These are phyloP conservation scores for Pangasius krempfi DNA, from an alignment of 2,797 vertebrate species.

Conservation along the genomic window DNA sequence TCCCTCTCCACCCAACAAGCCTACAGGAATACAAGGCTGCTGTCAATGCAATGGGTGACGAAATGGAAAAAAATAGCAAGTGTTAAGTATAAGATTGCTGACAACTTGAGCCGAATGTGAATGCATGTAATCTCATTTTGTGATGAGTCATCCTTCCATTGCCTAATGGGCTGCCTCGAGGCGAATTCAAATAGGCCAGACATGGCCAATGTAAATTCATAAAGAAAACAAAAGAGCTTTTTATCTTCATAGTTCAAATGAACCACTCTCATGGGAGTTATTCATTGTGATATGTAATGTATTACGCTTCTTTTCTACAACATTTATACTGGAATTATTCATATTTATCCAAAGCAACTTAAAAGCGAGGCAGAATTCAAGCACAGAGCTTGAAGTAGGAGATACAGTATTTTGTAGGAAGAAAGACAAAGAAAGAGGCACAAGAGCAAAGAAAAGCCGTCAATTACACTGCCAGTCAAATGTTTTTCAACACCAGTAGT, in stretches of 20 bases:
- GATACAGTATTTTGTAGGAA: not conserved
- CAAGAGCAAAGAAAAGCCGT: not conserved
- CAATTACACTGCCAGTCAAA: not conserved
- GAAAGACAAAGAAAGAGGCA: not conserved
- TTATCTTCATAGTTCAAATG: not conserved
- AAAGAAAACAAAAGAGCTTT: not conserved
- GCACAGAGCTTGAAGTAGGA: not conserved
- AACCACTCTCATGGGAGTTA: not conserved
- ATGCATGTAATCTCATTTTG: not conserved
- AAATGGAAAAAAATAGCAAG: not conserved
- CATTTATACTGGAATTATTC: not conserved
- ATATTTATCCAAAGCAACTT: not conserved
- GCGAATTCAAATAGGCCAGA: not conserved
- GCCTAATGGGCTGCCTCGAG: slow-evolving; percentile 9
- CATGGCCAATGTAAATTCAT: not conserved
- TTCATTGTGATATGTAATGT: not conserved
- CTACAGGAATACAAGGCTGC: not conserved
- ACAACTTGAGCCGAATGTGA: not conserved
- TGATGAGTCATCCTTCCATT: slow-evolving; percentile 18
- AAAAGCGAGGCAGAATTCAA: not conserved
- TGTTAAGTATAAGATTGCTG: not conserved
- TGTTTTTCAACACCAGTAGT: not conserved
- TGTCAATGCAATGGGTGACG: not conserved
- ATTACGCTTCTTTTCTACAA: no score
- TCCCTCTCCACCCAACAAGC: not conserved